Evolutionary conservation across 2,888 invertebrate species (phyloP).

Genomic region (Ypsolopha sequella): DNA sequence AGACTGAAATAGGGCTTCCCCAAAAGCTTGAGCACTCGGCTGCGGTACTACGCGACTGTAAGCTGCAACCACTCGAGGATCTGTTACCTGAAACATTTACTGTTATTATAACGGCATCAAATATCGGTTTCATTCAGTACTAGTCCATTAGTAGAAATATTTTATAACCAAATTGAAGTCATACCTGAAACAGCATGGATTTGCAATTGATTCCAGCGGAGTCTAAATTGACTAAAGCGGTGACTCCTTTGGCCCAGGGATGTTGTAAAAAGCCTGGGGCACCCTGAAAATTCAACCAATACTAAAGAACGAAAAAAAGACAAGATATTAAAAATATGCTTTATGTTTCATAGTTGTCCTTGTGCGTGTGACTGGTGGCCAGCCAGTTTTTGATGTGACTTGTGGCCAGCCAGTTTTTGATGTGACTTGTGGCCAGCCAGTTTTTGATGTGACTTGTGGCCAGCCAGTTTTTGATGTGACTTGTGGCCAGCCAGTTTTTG

Average conservation of each 20-base stretch:
- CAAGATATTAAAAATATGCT: too few species aligned
- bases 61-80: conserved; percentile 74
- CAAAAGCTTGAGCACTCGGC: conserved; percentile 7
- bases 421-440: too few species aligned
- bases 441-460: too few species aligned
- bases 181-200: conserved; percentile 82
- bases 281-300: conserved; percentile 35
- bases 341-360: too few species aligned
- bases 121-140: too few species aligned
- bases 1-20: conserved; percentile 6
- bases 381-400: too few species aligned
- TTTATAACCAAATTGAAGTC: not conserved
- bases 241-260: conserved; percentile 79
- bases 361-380: too few species aligned
- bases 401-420: too few species aligned
- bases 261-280: conserved; percentile 74
- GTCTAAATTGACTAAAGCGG: conserved; percentile 86
- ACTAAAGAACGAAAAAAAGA: too few species aligned
- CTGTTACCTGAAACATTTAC: conserved; percentile 71
- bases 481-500: too few species aligned
- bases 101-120: not conserved
- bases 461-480: too few species aligned
- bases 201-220: conserved; percentile 88
- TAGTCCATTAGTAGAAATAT: not conserved
- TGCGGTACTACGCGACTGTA: conserved; percentile 1